Conservation (phyloP, 2,888 invertebrate species). For the Unio delphinus region DNA sequence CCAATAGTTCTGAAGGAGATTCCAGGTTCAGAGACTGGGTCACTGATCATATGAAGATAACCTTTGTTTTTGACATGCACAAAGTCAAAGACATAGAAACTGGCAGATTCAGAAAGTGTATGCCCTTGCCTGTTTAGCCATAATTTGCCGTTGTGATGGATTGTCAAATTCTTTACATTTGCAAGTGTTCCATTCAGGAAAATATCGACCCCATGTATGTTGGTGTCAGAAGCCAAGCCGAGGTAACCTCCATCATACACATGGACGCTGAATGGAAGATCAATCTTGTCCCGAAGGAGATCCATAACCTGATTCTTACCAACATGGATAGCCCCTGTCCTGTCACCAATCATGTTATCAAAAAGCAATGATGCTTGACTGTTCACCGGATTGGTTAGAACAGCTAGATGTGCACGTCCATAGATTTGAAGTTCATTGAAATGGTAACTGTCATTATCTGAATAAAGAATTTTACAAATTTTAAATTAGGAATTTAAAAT, state of each 20-base stretch:
- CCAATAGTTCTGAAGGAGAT: slow-evolving; percentile 40
- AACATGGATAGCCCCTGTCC: slow-evolving; percentile 54
- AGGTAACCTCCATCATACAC: slow-evolving; percentile 53
- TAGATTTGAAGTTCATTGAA: slow-evolving; percentile 60
- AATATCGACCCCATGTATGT: slow-evolving; percentile 51
- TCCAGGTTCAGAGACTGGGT: slow-evolving; percentile 46
- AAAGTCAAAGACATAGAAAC: slow-evolving; percentile 44
- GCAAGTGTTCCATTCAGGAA: slow-evolving; percentile 54
- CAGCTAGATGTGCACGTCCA: slow-evolving; percentile 55
- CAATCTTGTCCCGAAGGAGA: slow-evolving; percentile 42
- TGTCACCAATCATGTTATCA: slow-evolving; percentile 57
- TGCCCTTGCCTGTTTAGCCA: slow-evolving; percentile 48
- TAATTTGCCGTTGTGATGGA: slow-evolving; percentile 51
- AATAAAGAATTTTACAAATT: background rate
- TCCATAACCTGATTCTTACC: slow-evolving; percentile 50
- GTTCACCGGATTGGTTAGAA: slow-evolving; percentile 43
- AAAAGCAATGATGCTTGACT: slow-evolving; percentile 40
- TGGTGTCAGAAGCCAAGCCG: slow-evolving; percentile 53
- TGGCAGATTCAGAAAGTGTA: slow-evolving; percentile 37
- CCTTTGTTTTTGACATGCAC: slow-evolving; percentile 57
- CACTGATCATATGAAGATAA: slow-evolving; percentile 53
- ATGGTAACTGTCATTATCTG: slow-evolving; percentile 41
- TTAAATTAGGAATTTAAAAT: too few relatives aligned
- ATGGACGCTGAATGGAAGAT: slow-evolving; percentile 56
- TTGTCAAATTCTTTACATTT: slow-evolving; percentile 50